Evolutionary conservation across 2,113 vertebrate species (phyloP).

Genomic region (Hypanus sabinus): DNA sequence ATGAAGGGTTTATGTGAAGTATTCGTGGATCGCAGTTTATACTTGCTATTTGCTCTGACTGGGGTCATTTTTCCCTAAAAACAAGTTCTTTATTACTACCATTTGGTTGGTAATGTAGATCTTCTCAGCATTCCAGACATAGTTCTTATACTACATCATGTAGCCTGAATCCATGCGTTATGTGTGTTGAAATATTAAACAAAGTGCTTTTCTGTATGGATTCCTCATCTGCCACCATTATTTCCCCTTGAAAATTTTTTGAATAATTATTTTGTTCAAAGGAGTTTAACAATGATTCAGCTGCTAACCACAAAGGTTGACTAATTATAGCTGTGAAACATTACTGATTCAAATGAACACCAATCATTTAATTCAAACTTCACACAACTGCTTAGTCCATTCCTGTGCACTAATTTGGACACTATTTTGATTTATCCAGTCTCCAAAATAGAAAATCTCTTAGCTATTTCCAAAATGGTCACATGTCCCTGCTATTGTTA

Average conservation of each 20-base stretch:
- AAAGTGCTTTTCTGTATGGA: not conserved
- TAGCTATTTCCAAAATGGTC: not conserved
- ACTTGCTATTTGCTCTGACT: constrained; percentile 33
- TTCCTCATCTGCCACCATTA: constrained; percentile 23
- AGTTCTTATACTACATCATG: not conserved
- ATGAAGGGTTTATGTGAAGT: not conserved
- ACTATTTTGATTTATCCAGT: not conserved
- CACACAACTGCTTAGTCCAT: not conserved
- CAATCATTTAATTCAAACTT: not conserved
- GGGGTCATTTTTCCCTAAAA: not conserved
- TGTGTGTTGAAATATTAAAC: not conserved
- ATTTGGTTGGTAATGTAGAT: constrained; percentile 19
- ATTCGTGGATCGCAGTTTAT: constrained; percentile 2
- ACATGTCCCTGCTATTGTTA: not conserved
- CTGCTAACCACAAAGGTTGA: not conserved
- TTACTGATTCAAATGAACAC: constrained; percentile 3
- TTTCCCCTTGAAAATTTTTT: constrained; percentile 25
- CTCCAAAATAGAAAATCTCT: not conserved
- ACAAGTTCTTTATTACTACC: constrained; percentile 18
- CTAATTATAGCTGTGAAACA: not conserved
- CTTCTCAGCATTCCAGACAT: constrained; percentile 17
- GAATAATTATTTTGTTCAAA: constrained; percentile 32
- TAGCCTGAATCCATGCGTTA: not conserved
- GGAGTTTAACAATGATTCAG: constrained; percentile 1
- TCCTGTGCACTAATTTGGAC: not conserved